Evolutionary conservation across 2,797 vertebrate species (phyloP).

Genomic region (Sebastolobus alascanus): DNA sequence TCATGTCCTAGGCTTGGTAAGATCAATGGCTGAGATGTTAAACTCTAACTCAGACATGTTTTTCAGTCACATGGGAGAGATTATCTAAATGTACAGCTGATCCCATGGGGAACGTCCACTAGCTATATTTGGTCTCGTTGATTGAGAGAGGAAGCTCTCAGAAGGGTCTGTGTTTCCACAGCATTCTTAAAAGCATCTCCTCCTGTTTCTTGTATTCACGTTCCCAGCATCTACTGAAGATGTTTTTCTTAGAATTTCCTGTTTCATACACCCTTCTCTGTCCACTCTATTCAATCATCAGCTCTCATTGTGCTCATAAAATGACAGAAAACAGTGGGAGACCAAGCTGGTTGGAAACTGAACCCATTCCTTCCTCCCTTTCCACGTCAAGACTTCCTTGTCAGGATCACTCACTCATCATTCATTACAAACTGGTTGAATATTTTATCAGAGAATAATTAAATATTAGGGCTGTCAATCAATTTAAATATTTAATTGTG

Average conservation of each 20-base stretch:
- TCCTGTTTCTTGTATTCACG: background rate
- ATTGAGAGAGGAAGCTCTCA: conserved; percentile 10
- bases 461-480: too few relatives aligned
- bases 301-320: conserved; percentile 5
- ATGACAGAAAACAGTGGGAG: conserved; percentile 14
- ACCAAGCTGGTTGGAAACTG: background rate
- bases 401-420: background rate
- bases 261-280: background rate
- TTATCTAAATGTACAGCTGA: conserved; percentile 41
- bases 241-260: conserved; percentile 15
- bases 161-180: background rate
- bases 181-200: background rate
- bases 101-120: conserved; percentile 23
- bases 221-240: background rate
- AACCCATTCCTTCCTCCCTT: conserved; percentile 9
- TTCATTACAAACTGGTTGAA: background rate
- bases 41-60: conserved; percentile 15
- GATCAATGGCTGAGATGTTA: conserved; percentile 25
- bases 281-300: background rate
- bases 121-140: conserved; percentile 27
- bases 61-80: conserved; percentile 42
- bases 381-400: background rate
- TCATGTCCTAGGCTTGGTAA: conserved; percentile 39
- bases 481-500: too few relatives aligned
- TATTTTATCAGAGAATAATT: background rate